Evolutionary conservation across 1,140 invertebrate genomes (phyloP).

Genomic region (Uloborus diversus): DNA sequence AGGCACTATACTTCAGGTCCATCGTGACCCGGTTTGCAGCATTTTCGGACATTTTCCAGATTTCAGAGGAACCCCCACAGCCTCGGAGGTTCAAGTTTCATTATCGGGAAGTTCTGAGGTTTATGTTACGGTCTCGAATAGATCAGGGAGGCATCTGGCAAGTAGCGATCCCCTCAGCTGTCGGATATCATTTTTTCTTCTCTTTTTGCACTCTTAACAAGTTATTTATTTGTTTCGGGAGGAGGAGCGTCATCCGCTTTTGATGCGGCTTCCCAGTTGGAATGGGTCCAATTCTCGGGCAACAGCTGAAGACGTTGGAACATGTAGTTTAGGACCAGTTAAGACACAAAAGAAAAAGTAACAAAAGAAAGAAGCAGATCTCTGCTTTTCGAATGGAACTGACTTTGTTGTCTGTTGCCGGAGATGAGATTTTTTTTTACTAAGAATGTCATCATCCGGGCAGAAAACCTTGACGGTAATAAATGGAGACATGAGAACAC

Average conservation of each 20-base stretch:
- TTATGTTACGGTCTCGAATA: background rate
- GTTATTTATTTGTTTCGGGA: conserved; percentile 26
- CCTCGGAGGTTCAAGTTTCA: background rate
- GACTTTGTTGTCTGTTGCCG: conserved; percentile 1
- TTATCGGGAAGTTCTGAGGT: background rate
- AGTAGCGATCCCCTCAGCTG: conserved; percentile 18
- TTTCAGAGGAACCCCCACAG: too few relatives aligned
- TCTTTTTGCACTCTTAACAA: background rate
- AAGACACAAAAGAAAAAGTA: conserved; percentile 14
- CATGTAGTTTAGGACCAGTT: background rate
- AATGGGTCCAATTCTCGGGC: conserved; percentile 10
- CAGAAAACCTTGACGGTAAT: too few relatives aligned
- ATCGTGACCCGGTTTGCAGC: too few relatives aligned
- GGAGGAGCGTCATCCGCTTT: background rate
- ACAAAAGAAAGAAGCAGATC: conserved; percentile 12
- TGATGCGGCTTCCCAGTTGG: conserved; percentile 32
- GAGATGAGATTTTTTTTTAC: too few relatives aligned
- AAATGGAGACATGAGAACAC: too few relatives aligned
- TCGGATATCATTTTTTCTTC: background rate
- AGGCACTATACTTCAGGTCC: too few relatives aligned
- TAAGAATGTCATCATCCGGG: too few relatives aligned
- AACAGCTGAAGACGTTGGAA: background rate
- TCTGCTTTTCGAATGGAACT: too few relatives aligned
- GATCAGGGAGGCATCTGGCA: conserved; percentile 1
- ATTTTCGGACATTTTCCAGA: too few relatives aligned